Evolutionary conservation across 1,140 invertebrate species (phyloP).

Genomic region (Conus betulinus): DNA sequence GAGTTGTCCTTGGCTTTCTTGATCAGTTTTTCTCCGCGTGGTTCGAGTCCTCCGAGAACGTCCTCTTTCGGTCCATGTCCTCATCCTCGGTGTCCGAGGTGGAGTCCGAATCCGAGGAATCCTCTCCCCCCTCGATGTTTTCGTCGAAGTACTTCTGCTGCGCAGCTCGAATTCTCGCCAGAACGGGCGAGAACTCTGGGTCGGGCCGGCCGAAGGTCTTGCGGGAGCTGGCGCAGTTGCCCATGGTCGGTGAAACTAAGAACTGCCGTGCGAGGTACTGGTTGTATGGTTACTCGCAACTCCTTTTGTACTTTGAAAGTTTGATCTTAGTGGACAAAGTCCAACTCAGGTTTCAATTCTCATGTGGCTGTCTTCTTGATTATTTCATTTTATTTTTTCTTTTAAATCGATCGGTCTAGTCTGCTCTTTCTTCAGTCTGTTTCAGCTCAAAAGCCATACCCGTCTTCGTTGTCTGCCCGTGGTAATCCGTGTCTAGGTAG

Average conservation of each 20-base stretch:
- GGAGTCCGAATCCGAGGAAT: constrained; percentile 26
- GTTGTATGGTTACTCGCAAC: too few species aligned
- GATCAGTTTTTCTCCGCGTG: constrained; percentile 14
- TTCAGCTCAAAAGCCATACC: background rate
- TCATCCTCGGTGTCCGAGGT: constrained; percentile 20
- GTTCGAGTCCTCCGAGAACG: constrained; percentile 13
- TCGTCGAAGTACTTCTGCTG: constrained; percentile 43
- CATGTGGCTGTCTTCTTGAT: too few species aligned
- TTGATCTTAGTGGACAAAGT: too few species aligned
- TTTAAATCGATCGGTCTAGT: too few species aligned
- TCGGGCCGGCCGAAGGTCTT: background rate
- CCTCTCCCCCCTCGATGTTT: constrained; percentile 30
- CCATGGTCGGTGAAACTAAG: background rate
- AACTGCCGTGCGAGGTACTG: background rate
- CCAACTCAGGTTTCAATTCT: too few species aligned
- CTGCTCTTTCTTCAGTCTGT: background rate
- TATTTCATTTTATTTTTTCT: too few species aligned
- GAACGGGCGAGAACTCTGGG: constrained; percentile 2
- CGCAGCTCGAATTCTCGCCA: constrained; percentile 29
- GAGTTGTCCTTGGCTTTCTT: constrained; percentile 26
- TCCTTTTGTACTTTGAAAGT: too few species aligned
- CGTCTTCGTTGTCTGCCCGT: too few species aligned
- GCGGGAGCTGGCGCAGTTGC: constrained; percentile 13
- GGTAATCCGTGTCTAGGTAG: too few species aligned
- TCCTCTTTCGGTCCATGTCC: background rate